phyloP scores from a whole-genome alignment of 2,888 invertebrate genomes.

The Beris chalybata region DNA sequence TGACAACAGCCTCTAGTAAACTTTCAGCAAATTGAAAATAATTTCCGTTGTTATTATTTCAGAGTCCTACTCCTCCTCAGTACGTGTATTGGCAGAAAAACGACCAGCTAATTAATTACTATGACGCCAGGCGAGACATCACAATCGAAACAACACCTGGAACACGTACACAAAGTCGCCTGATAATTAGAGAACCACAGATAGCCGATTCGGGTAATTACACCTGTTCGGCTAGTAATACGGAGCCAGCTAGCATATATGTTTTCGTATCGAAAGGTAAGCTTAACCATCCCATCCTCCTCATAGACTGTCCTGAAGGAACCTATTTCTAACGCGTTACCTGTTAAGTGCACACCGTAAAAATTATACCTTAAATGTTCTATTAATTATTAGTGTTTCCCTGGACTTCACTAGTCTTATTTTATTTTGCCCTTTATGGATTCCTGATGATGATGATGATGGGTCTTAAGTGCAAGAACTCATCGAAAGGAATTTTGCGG shows the following conservation, averaged over 20 bases:
- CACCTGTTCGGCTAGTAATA: slow-evolving; percentile 86
- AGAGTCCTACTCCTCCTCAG: slow-evolving; percentile 91
- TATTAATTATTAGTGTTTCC: neutral
- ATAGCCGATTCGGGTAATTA: slow-evolving; percentile 89
- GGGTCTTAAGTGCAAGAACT: slow-evolving; percentile 9
- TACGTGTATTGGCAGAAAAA: slow-evolving; percentile 97
- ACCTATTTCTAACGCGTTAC: neutral
- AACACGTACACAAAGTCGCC: slow-evolving; percentile 80
- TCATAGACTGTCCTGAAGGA: slow-evolving; percentile 26
- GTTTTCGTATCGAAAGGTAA: slow-evolving; percentile 90
- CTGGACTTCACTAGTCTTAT: neutral
- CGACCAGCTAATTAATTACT: slow-evolving; percentile 92
- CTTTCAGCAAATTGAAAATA: too few species aligned
- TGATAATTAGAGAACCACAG: slow-evolving; percentile 80
- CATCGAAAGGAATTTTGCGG: neutral
- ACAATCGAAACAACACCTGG: slow-evolving; percentile 83
- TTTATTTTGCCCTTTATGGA: slow-evolving; percentile 31
- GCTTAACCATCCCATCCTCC: slow-evolving; percentile 42
- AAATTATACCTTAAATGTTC: neutral
- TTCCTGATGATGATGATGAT: slow-evolving; percentile 35
- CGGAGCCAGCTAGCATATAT: slow-evolving; percentile 84
- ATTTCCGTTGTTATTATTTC: slow-evolving; percentile 46
- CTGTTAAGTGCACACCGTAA: neutral
- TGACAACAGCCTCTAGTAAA: too few species aligned
- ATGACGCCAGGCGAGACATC: slow-evolving; percentile 78